A percentile compares a stretch with the other conserved stretches of the same genome.
Conservation (phyloP, 2,113 vertebrate genomes). For the Jaculus jaculus region DNA sequence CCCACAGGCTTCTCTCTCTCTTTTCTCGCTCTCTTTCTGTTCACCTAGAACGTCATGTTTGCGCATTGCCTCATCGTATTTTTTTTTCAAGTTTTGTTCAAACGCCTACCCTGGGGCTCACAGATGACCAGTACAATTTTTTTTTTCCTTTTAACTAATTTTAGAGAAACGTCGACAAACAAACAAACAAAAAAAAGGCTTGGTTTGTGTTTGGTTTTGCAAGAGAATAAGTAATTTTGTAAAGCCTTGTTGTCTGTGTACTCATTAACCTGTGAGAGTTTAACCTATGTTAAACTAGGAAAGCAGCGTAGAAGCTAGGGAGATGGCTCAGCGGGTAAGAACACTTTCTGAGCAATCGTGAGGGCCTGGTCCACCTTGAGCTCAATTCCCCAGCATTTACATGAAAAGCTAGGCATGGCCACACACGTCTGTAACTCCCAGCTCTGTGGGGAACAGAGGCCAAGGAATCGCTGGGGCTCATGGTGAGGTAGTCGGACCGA, state of each 20-base stretch:
- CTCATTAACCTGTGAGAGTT: not conserved
- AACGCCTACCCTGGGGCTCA: conserved; percentile 60
- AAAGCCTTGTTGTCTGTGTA: not conserved
- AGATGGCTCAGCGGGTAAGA: too few relatives aligned
- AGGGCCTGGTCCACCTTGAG: too few relatives aligned
- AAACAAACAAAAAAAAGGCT: not conserved
- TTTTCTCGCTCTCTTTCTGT: conserved; percentile 40
- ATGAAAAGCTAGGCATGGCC: too few relatives aligned
- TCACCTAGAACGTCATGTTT: conserved; percentile 70
- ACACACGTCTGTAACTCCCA: too few relatives aligned
- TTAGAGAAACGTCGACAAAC: not conserved
- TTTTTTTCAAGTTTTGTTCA: conserved; percentile 66
- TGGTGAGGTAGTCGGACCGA: too few relatives aligned
- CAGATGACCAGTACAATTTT: not conserved
- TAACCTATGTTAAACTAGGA: too few relatives aligned
- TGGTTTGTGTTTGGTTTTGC: not conserved
- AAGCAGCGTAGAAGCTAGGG: too few relatives aligned
- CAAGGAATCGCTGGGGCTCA: too few relatives aligned
- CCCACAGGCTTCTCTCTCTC: conserved; percentile 48
- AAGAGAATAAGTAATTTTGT: not conserved
- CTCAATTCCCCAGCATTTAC: too few relatives aligned
- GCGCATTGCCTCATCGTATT: conserved; percentile 71
- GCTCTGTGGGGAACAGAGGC: too few relatives aligned
- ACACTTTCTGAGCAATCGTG: too few relatives aligned
- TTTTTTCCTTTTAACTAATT: not conserved